phyloP scores from a whole-genome alignment of 2,888 invertebrate species.

The Lysandra coridon region DNA sequence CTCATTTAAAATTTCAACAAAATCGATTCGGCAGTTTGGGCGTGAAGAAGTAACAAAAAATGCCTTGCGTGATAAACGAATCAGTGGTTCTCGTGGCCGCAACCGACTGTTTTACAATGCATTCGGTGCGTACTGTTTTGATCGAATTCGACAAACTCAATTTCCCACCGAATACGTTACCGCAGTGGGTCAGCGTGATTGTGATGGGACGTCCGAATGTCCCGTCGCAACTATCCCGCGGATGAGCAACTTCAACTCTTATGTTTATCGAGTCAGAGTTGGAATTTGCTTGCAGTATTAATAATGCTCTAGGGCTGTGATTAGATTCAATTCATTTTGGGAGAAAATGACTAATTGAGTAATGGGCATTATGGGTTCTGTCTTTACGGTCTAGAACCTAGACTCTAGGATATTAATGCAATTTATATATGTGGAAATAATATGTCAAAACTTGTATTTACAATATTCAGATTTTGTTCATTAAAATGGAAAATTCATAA shows the following conservation, averaged over 20 bases:
- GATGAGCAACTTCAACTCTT: constrained; percentile 38
- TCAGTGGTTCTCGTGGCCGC: constrained; percentile 7
- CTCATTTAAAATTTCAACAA: too few relatives aligned
- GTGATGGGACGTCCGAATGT: constrained; percentile 65
- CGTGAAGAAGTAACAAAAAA: too few relatives aligned
- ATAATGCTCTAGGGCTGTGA: neutral
- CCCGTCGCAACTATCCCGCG: constrained; percentile 47
- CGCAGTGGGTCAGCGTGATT: constrained; percentile 74
- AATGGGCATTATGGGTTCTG: neutral
- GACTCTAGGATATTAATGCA: too few relatives aligned
- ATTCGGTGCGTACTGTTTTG: constrained; percentile 65
- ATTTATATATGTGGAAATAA: too few relatives aligned
- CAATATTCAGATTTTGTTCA: too few relatives aligned
- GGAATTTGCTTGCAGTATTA: neutral
- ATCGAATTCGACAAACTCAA: constrained; percentile 78
- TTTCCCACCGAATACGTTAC: constrained; percentile 71
- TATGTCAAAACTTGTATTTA: too few relatives aligned
- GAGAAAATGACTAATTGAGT: neutral
- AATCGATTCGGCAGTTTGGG: too few relatives aligned
- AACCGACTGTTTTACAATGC: constrained; percentile 66
- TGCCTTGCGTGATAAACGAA: too few relatives aligned
- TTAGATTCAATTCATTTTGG: neutral
- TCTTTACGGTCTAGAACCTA: neutral
- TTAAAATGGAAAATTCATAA: too few relatives aligned
- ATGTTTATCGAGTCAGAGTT: neutral